phyloP scores from a whole-genome alignment of 2,797 vertebrate genomes.

The Gephyroberyx darwinii region DNA sequence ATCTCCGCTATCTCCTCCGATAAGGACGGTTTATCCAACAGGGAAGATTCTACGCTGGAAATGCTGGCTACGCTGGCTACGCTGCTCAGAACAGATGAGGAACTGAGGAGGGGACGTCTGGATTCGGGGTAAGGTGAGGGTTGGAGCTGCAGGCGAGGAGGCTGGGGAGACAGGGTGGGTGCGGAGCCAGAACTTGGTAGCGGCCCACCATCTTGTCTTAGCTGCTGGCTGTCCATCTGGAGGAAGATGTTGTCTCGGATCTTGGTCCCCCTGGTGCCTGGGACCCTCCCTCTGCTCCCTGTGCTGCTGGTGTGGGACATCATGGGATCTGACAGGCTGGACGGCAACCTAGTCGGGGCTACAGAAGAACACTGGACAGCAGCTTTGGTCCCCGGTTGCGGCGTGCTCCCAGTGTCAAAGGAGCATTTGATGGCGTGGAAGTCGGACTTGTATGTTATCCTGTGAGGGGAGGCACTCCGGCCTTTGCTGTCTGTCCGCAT shows the following conservation, averaged over 20 bases:
- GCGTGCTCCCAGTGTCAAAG: constrained; percentile 82
- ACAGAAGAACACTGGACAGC: constrained; percentile 18
- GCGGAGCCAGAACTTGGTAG: constrained; percentile 35
- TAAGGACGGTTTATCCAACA: constrained; percentile 74
- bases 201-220: constrained; percentile 64
- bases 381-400: constrained; percentile 52
- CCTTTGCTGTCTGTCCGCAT: constrained; percentile 90
- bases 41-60: constrained; percentile 63
- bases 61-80: constrained; percentile 75
- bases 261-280: constrained; percentile 86
- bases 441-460: constrained; percentile 91
- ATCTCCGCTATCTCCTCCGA: constrained; percentile 82
- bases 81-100: constrained; percentile 77
- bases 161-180: constrained; percentile 38
- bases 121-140: constrained; percentile 49
- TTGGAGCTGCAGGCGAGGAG: constrained; percentile 36
- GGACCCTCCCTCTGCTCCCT: constrained; percentile 76
- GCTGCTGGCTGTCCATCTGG: constrained; percentile 88
- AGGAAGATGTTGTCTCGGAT: constrained; percentile 92
- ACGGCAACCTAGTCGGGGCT: constrained; percentile 34
- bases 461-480: constrained; percentile 91
- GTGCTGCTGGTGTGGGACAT: constrained; percentile 60
- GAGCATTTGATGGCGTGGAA: constrained; percentile 92
- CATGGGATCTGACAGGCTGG: constrained; percentile 66
- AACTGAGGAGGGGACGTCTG: constrained; percentile 62